phyloP scores from a whole-genome alignment of 2,888 invertebrate genomes.

The Bellardia pandia region DNA sequence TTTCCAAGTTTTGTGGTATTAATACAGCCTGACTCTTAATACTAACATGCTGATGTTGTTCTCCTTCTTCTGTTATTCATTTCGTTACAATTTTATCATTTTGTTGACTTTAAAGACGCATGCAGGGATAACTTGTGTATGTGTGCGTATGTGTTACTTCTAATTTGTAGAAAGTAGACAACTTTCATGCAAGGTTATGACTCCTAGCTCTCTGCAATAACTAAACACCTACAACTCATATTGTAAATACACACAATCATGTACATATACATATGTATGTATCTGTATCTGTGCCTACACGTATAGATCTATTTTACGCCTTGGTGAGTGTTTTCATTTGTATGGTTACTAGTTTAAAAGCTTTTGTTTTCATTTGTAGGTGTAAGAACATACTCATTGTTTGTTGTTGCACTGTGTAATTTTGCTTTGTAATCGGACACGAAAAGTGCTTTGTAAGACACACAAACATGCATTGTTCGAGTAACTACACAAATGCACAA shows the following conservation, averaged over 20 bases:
- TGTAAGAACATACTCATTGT: constrained; percentile 17
- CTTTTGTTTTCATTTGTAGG: constrained; percentile 53
- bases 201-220: neutral
- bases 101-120: neutral
- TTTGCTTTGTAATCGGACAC: constrained; percentile 43
- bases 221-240: neutral
- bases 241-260: neutral
- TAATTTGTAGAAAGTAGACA: constrained; percentile 50
- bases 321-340: neutral
- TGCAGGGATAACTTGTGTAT: neutral
- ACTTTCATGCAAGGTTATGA: constrained; percentile 29
- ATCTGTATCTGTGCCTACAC: no score
- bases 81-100: constrained; percentile 17
- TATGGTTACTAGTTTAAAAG: constrained; percentile 11
- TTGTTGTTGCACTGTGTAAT: constrained; percentile 28
- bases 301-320: constrained; percentile 7
- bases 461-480: constrained; percentile 11
- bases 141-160: constrained; percentile 8
- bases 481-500: neutral
- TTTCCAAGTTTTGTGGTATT: constrained; percentile 28
- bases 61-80: constrained; percentile 31
- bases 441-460: constrained; percentile 47
- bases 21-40: neutral
- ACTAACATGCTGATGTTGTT: neutral
- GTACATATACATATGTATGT: neutral